Percentiles rank a stretch among this genome's conserved stretches.
These are phyloP conservation scores for Eudyptes chrysolophus DNA, from an alignment of 2,113 vertebrate genomes.

Conservation along the genomic window DNA sequence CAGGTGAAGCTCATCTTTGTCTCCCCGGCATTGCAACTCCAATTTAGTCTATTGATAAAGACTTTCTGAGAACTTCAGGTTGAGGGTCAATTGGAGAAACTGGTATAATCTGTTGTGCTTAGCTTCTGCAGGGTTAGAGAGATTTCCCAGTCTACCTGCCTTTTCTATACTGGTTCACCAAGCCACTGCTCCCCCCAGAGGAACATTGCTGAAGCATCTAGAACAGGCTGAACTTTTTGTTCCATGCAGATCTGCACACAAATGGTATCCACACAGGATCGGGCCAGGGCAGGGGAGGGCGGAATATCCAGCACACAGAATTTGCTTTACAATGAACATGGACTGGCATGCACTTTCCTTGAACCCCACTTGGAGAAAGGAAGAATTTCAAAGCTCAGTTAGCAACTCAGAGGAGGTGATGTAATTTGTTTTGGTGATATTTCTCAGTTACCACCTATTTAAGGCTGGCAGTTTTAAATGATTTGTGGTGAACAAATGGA, in stretches of 20 bases:
- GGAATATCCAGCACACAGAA: not conserved
- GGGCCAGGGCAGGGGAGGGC: no score
- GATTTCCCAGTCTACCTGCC: not conserved
- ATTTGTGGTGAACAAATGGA: constrained; percentile 54
- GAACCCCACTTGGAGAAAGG: constrained; percentile 18
- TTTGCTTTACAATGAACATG: not conserved
- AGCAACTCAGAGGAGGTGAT: constrained; percentile 46
- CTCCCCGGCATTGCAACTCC: not conserved
- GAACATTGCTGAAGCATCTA: not conserved
- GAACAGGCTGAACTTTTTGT: not conserved
- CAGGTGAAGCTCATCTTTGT: not conserved
- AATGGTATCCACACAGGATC: not conserved
- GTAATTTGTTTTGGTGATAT: constrained; percentile 66
- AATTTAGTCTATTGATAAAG: not conserved
- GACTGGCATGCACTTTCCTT: constrained; percentile 48
- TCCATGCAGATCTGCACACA: not conserved
- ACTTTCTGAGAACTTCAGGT: not conserved
- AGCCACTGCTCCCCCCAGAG: not conserved
- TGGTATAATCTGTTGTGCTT: not conserved
- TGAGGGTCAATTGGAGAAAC: not conserved
- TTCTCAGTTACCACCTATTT: constrained; percentile 69
- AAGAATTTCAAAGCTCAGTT: constrained; percentile 48
- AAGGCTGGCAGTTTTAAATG: constrained; percentile 59
- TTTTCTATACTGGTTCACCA: not conserved
- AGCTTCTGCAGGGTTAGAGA: not conserved